These are phyloP conservation scores for Serrognathus titanus DNA, from an alignment of 2,888 invertebrate species.

Conservation along the genomic window DNA sequence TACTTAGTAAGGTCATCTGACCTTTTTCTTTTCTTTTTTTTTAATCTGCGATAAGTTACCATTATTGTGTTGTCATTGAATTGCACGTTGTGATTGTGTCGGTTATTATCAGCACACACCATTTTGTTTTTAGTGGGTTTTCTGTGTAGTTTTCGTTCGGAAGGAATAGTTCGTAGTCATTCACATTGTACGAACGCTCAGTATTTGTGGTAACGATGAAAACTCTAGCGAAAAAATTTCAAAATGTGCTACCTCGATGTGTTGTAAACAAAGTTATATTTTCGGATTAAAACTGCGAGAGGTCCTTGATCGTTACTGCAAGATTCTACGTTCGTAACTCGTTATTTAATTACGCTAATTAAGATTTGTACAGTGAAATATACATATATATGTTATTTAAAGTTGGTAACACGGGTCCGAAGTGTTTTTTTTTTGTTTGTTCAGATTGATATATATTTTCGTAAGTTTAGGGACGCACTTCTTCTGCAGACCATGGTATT, in stretches of 20 bases:
- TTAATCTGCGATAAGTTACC: constrained; percentile 30
- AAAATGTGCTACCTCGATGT: background rate
- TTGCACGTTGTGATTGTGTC: constrained; percentile 22
- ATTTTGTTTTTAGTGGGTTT: background rate
- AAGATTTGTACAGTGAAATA: constrained; percentile 31
- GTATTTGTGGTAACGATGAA: background rate
- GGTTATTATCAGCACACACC: constrained; percentile 16
- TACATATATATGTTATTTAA: constrained; percentile 21
- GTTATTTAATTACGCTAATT: background rate
- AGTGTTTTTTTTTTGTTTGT: constrained; percentile 19
- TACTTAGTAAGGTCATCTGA: constrained; percentile 16
- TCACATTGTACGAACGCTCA: constrained; percentile 1
- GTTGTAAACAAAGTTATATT: constrained; percentile 2
- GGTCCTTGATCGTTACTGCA: background rate
- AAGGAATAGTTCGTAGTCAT: background rate
- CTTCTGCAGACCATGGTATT: constrained; percentile 27
- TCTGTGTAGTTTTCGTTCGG: too few relatives aligned
- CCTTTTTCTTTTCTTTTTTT: constrained; percentile 2
- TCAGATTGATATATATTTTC: constrained; percentile 15
- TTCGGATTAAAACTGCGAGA: too few relatives aligned
- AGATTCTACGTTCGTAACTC: background rate
- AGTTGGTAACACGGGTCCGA: constrained; percentile 31
- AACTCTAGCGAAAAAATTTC: constrained; percentile 3
- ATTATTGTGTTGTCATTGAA: constrained; percentile 21
- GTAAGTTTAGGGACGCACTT: constrained; percentile 22